A percentile compares a stretch with the other conserved stretches of the same genome.
Conservation (phyloP, 2,797 vertebrate species). For the Glossophaga mutica region DNA sequence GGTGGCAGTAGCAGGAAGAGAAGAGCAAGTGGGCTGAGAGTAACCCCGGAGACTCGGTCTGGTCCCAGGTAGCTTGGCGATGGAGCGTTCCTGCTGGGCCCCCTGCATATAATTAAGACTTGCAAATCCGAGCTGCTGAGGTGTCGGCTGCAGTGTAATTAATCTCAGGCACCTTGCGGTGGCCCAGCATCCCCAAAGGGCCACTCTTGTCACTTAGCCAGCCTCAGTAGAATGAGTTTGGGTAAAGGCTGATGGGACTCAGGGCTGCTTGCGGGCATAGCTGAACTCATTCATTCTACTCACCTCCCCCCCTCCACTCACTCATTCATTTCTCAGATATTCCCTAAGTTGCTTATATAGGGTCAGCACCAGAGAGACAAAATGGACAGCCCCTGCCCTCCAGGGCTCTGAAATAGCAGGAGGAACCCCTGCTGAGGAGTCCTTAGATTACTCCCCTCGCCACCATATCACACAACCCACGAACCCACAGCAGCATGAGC, state of each 20-base stretch:
- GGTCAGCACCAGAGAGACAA: background rate
- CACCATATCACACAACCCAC: background rate
- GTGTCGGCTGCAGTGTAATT: background rate
- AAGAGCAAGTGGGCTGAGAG: background rate
- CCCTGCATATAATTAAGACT: background rate
- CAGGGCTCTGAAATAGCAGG: background rate
- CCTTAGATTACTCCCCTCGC: background rate
- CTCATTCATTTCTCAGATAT: background rate
- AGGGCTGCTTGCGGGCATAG: background rate
- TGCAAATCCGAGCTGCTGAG: background rate
- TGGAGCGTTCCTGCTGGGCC: background rate
- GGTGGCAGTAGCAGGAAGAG: background rate
- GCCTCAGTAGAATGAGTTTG: background rate
- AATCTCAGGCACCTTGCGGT: background rate
- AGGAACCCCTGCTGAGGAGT: background rate
- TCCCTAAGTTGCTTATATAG: background rate
- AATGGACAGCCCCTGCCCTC: background rate
- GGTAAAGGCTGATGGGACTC: background rate
- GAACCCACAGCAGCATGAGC: background rate
- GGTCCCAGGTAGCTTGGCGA: rapidly evolving
- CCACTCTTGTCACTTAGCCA: background rate
- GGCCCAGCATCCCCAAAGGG: slow-evolving; percentile 6
- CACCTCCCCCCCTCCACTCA: too few relatives aligned
- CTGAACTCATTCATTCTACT: background rate
- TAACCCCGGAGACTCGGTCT: background rate